Percentiles rank a stretch among this genome's conserved stretches.
Conservation (phyloP, 2,113 vertebrate species). For the Motacilla alba region DNA sequence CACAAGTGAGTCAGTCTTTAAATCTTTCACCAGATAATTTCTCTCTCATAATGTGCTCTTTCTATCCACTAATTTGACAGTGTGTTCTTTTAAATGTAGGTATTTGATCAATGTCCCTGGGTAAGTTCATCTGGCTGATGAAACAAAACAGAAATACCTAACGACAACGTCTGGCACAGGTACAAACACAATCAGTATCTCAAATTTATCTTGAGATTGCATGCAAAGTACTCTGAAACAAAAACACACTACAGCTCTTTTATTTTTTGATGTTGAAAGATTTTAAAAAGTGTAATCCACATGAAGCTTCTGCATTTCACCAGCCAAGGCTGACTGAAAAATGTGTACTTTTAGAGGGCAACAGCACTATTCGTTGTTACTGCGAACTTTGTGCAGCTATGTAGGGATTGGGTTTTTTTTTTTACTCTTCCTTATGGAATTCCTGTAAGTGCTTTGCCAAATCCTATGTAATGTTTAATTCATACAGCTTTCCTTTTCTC, state of each 20-base stretch:
- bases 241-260: constrained; percentile 28
- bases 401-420: background rate
- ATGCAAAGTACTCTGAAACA: constrained; percentile 43
- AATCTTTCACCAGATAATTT: constrained; percentile 66
- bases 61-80: constrained; percentile 66
- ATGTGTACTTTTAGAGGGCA: background rate
- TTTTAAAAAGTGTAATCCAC: constrained; percentile 45
- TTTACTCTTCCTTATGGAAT: constrained; percentile 4
- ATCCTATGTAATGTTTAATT: background rate
- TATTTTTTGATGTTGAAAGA: constrained; percentile 60
- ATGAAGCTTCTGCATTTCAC: constrained; percentile 62
- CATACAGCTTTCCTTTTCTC: background rate
- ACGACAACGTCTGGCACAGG: constrained; percentile 41
- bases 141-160: constrained; percentile 69
- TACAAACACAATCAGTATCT: constrained; percentile 58
- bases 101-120: constrained; percentile 45
- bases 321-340: constrained; percentile 21
- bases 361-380: background rate
- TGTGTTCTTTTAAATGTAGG: constrained; percentile 58
- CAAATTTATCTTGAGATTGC: constrained; percentile 60
- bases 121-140: constrained; percentile 60
- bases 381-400: background rate
- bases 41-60: constrained; percentile 60
- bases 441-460: constrained; percentile 3
- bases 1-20: constrained; percentile 47